Evolutionary conservation across 2,113 vertebrate species (phyloP).

Genomic region (Pleuronectes platessa): DNA sequence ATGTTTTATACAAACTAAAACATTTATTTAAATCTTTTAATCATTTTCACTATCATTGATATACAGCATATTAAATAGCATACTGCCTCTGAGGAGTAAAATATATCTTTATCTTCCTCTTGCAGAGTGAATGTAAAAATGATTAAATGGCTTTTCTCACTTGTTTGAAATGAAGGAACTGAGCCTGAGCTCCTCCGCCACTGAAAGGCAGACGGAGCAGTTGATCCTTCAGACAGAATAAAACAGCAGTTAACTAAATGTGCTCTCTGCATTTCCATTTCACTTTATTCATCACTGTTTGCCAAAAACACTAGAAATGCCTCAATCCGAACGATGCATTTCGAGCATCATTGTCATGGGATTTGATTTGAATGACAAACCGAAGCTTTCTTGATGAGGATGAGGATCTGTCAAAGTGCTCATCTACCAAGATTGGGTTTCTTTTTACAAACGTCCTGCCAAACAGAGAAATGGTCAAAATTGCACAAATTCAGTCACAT

Average conservation of each 20-base stretch:
- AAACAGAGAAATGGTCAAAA: slow-evolving; percentile 4
- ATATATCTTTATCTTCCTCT: too few relatives aligned
- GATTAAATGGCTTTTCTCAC: neutral
- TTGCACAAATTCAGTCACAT: neutral
- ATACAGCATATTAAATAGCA: too few relatives aligned
- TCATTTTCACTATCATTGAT: neutral
- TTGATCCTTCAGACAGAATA: neutral
- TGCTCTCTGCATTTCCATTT: neutral
- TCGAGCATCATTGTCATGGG: neutral
- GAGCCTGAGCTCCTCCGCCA: neutral
- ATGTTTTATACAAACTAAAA: neutral
- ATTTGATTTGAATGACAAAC: neutral
- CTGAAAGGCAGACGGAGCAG: neutral
- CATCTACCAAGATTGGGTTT: slow-evolving; percentile 75
- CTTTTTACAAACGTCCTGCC: slow-evolving; percentile 80
- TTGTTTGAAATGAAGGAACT: neutral
- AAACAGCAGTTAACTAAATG: too few relatives aligned
- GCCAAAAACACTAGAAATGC: neutral
- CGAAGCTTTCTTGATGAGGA: slow-evolving; percentile 41
- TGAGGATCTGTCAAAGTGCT: neutral
- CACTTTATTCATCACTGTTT: neutral
- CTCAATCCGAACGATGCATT: too few relatives aligned
- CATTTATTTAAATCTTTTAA: neutral
- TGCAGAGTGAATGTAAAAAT: too few relatives aligned
- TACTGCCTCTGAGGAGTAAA: too few relatives aligned